Evolutionary conservation across 2,113 vertebrate species (phyloP).

Genomic region (Xenotilapia longispinis): DNA sequence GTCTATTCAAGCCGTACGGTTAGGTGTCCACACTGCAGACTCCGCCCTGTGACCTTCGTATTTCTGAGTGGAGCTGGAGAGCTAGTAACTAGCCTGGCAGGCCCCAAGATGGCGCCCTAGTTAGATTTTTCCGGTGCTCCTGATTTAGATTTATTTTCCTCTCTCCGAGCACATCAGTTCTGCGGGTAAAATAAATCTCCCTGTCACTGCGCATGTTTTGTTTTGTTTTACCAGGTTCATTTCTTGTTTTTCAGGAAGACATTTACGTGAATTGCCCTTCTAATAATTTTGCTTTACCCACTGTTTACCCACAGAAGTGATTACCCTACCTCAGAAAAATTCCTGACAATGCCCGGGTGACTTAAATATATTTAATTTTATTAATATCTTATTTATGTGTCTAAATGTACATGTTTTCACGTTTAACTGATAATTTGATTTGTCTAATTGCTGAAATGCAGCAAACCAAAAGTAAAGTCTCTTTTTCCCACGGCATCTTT

Average conservation of each 20-base stretch:
- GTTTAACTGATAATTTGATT: not conserved
- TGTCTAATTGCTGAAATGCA: not conserved
- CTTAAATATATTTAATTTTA: not conserved
- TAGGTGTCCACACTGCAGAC: not conserved
- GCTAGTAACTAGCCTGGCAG: not conserved
- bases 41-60: not conserved
- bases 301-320: not conserved
- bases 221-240: not conserved
- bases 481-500: rapidly evolving
- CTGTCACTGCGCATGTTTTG: not conserved
- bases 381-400: not conserved
- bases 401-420: not conserved
- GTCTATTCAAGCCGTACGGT: not conserved
- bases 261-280: not conserved
- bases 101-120: conserved; percentile 26
- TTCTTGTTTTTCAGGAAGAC: not conserved
- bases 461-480: not conserved
- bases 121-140: not conserved
- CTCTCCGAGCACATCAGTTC: not conserved
- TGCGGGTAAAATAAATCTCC: not conserved
- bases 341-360: not conserved
- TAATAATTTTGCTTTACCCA: not conserved
- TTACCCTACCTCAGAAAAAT: not conserved
- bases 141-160: not conserved
- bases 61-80: not conserved